Conservation (phyloP, 2,113 vertebrate genomes). For the Garra rufa region DNA sequence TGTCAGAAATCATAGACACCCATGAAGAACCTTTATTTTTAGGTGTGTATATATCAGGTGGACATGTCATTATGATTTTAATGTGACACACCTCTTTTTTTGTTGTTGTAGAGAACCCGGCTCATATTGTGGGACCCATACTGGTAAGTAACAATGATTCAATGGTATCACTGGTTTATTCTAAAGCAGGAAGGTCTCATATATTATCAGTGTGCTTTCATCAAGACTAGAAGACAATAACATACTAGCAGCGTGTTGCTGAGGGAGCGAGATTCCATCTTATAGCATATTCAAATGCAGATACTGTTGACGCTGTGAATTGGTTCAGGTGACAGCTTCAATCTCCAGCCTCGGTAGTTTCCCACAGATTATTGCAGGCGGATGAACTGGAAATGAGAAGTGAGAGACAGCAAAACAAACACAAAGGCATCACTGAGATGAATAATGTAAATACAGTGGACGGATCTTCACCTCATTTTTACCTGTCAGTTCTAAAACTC, state of each 20-base stretch:
- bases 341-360: not conserved
- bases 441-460: conserved; percentile 8
- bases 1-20: too few relatives aligned
- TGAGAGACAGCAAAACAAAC: conserved; percentile 26
- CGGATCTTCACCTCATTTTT: not conserved
- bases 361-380: not conserved
- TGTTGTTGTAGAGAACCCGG: conserved; percentile 82
- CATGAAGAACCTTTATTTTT: not conserved
- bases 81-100: conserved; percentile 37
- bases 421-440: conserved; percentile 5
- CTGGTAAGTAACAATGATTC: conserved; percentile 75
- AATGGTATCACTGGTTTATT: not conserved
- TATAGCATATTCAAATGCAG: not conserved
- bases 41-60: not conserved
- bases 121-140: conserved; percentile 78
- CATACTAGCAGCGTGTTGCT: not conserved
- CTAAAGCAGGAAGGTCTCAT: not conserved
- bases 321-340: conserved; percentile 28
- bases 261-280: not conserved
- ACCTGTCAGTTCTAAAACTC: not conserved
- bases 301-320: not conserved
- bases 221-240: not conserved
- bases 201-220: not conserved
- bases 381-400: conserved; percentile 24
- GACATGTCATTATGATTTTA: not conserved